phyloP scores from a whole-genome alignment of 1,140 invertebrate genomes.

The Oscheius sp. region DNA sequence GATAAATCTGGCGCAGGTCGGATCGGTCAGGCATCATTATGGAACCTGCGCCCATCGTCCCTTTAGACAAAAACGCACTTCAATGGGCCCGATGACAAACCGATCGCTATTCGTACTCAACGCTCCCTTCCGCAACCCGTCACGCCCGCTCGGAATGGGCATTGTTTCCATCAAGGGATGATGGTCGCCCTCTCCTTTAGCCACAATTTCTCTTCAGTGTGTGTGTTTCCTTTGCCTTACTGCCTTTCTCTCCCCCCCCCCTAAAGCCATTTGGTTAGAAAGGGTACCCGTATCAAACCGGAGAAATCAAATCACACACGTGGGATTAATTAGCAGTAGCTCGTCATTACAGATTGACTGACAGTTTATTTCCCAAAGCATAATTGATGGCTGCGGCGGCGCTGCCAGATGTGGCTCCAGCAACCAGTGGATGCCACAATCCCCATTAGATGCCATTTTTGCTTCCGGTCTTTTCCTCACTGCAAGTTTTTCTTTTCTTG shows the following conservation, averaged over 20 bases:
- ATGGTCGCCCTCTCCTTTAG: no score
- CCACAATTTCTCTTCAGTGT: neutral
- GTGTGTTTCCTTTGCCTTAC: neutral
- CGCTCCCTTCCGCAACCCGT: no score
- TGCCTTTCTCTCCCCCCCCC: neutral
- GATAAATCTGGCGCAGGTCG: no score
- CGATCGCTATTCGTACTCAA: no score
- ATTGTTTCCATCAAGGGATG: no score
- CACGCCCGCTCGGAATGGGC: no score
- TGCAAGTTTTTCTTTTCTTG: neutral
- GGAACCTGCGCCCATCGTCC: no score
- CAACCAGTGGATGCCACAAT: neutral
- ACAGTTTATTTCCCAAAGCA: conserved; percentile 7
- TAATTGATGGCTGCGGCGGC: neutral
- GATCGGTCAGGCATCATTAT: no score
- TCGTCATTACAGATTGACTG: neutral
- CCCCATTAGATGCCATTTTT: neutral
- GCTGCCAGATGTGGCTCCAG: neutral
- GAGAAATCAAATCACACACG: neutral
- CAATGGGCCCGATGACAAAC: no score
- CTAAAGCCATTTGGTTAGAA: no score
- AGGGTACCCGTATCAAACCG: neutral
- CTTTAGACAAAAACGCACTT: no score
- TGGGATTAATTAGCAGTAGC: neutral
- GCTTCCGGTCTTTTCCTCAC: neutral